Conservation (phyloP, 2,888 invertebrate species). For the Himalopsyche japonica region DNA sequence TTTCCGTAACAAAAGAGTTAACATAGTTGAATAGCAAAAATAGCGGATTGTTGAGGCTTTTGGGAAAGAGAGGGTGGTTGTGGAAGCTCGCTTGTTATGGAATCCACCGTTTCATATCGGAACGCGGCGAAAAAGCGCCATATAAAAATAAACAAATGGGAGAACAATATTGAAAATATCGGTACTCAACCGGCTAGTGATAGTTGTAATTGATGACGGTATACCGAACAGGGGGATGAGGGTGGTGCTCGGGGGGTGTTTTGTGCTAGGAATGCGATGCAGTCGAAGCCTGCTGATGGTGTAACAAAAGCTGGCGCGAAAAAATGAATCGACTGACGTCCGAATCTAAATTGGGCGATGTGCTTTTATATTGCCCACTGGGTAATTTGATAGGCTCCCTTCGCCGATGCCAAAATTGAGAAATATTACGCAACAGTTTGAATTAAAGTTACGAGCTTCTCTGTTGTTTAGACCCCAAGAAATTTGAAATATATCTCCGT, state of each 20-base stretch:
- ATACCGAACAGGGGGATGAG: not conserved
- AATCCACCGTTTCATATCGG: not conserved
- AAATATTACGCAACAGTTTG: not conserved
- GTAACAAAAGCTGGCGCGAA: not conserved
- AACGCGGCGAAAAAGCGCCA: not conserved
- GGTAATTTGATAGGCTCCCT: not conserved
- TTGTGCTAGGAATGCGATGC: not conserved
- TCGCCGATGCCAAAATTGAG: not conserved
- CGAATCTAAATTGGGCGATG: not conserved
- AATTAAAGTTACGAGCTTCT: no score
- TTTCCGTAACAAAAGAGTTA: no score
- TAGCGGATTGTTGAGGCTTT: no score
- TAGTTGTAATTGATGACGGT: conserved; percentile 33
- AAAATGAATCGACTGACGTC: not conserved
- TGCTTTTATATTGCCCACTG: not conserved
- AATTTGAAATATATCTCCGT: no score
- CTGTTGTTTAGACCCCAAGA: no score
- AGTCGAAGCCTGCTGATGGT: not conserved
- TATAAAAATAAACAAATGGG: conserved; percentile 30
- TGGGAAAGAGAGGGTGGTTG: no score
- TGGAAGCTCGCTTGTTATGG: not conserved
- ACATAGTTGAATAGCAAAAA: no score
- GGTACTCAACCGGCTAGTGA: conserved; percentile 18
- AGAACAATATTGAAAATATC: conserved; percentile 36
- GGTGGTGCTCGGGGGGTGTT: not conserved